These are phyloP conservation scores for Pterocles gutturalis DNA, from an alignment of 2,113 vertebrate species.

Conservation along the genomic window DNA sequence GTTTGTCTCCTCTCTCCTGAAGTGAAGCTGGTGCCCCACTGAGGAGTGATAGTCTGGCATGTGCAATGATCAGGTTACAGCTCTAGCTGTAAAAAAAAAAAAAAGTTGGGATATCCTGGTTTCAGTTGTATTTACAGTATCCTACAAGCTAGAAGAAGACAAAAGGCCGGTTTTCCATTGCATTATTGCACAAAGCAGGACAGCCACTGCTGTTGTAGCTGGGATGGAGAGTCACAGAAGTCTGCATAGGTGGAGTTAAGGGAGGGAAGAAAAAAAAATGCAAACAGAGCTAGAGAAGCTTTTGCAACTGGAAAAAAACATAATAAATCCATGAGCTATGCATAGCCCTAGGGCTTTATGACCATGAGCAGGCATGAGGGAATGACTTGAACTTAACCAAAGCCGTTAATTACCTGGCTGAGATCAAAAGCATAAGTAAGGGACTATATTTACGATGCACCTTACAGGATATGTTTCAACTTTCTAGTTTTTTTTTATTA, in stretches of 20 bases:
- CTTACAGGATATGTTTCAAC: conserved; percentile 83
- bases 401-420: conserved; percentile 86
- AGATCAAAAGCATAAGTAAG: conserved; percentile 83
- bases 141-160: neutral
- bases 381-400: conserved; percentile 83
- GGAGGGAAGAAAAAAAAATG: conserved; percentile 18
- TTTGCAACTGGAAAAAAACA: conserved; percentile 76
- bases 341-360: conserved; percentile 77
- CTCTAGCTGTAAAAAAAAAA: neutral
- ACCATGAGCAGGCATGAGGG: conserved; percentile 77
- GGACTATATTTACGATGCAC: conserved; percentile 83
- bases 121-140: neutral
- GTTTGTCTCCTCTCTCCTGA: neutral
- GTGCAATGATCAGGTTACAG: neutral
- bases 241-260: conserved; percentile 60
- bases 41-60: neutral
- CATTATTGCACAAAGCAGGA: neutral
- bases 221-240: conserved; percentile 17
- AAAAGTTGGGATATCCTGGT: neutral
- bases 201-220: neutral
- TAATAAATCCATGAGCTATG: conserved; percentile 82
- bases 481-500: conserved; percentile 84
- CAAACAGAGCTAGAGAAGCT: conserved; percentile 63
- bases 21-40: neutral
- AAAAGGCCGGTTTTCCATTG: neutral